phyloP scores from a whole-genome alignment of 2,113 vertebrate species.

The Pollachius pollachius region DNA sequence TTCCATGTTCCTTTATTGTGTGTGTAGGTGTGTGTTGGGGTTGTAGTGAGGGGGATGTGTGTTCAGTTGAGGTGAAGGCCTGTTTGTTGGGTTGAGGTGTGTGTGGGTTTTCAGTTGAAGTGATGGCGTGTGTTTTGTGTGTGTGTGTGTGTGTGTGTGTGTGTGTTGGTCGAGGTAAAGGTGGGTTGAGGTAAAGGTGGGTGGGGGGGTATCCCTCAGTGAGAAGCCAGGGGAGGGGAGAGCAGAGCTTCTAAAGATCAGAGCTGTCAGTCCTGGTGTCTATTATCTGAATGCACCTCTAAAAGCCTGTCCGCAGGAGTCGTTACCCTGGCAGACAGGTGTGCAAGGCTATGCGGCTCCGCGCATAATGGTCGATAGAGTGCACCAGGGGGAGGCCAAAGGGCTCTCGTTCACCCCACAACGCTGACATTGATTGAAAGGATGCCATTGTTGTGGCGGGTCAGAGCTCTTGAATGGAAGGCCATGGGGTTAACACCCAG shows the following conservation, averaged over 20 bases:
- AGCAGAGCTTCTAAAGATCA: constrained; percentile 31
- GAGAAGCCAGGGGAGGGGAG: constrained; percentile 35
- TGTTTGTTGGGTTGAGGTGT: constrained; percentile 18
- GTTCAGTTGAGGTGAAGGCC: background rate
- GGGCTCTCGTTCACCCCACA: constrained; percentile 44
- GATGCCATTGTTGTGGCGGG: constrained; percentile 50
- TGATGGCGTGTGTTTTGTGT: constrained; percentile 49
- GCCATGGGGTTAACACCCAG: constrained; percentile 49
- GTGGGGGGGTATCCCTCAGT: too few species aligned
- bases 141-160: constrained; percentile 28
- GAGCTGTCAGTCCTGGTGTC: constrained; percentile 42
- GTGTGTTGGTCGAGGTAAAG: background rate
- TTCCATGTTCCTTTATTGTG: constrained; percentile 55
- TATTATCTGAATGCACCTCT: constrained; percentile 38
- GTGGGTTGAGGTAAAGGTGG: background rate
- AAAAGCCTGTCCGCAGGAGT: constrained; percentile 59
- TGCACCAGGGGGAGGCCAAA: constrained; percentile 51
- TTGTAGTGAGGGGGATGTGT: constrained; percentile 9
- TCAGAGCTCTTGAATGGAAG: constrained; percentile 50
- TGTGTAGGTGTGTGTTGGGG: constrained; percentile 26
- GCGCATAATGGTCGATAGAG: too few species aligned
- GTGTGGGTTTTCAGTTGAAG: background rate
- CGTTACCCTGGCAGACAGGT: constrained; percentile 53
- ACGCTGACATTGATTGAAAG: constrained; percentile 65
- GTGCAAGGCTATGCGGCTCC: constrained; percentile 17